These are phyloP conservation scores for Solenodon paradoxus DNA, from an alignment of 2,113 vertebrate species.

Conservation along the genomic window DNA sequence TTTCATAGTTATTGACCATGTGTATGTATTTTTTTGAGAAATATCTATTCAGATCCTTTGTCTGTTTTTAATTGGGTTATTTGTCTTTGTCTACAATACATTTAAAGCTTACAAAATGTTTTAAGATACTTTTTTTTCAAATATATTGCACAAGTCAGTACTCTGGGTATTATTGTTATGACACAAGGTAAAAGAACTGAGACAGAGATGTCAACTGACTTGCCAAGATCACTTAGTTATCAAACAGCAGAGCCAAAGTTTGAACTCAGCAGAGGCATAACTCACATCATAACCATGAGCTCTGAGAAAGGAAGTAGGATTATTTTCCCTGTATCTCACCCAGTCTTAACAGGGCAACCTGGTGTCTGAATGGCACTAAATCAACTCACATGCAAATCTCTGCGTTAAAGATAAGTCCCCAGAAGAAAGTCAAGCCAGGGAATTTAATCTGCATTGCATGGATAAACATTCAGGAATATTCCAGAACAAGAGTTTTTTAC, in stretches of 20 bases:
- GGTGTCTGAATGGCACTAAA: not conserved
- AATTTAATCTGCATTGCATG: not conserved
- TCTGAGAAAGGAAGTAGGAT: not conserved
- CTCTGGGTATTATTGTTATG: not conserved
- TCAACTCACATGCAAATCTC: not conserved
- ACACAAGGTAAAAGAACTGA: not conserved
- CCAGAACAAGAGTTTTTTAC: not conserved
- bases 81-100: not conserved
- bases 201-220: not conserved
- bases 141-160: not conserved
- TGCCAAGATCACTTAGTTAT: not conserved
- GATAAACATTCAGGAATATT: not conserved
- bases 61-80: not conserved
- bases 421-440: not conserved
- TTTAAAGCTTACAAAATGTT: not conserved
- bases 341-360: not conserved
- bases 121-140: not conserved
- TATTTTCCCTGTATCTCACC: not conserved
- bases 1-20: too few relatives aligned
- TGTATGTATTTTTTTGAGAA: too few relatives aligned
- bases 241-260: not conserved
- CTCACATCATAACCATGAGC: not conserved
- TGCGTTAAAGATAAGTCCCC: not conserved
- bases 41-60: not conserved
- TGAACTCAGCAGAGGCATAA: not conserved